A percentile compares a stretch with the other conserved stretches of the same genome.
These are phyloP conservation scores for Rallus crepitans DNA, from an alignment of 2,797 vertebrate species.

Conservation along the genomic window DNA sequence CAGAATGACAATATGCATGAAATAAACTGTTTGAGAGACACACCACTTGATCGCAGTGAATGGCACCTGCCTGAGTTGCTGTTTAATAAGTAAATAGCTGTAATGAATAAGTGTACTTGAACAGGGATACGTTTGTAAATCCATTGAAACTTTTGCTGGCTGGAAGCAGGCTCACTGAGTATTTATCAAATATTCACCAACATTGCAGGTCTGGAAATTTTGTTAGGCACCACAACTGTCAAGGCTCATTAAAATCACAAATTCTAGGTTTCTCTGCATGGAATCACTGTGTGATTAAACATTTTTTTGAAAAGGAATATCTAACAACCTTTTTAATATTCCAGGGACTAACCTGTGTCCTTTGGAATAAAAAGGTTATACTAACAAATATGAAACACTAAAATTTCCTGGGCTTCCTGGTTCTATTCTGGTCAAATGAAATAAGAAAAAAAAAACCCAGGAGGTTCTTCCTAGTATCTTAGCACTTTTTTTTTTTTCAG, in stretches of 20 bases:
- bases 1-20: background rate
- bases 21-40: background rate
- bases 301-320: background rate
- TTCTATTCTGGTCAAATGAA: background rate
- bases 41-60: background rate
- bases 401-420: background rate
- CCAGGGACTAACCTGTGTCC: background rate
- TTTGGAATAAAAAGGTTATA: background rate
- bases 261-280: background rate
- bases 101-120: background rate
- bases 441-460: accelerated
- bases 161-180: background rate
- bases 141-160: background rate
- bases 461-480: background rate
- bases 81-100: background rate
- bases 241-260: background rate
- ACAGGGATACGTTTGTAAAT: background rate
- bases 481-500: background rate
- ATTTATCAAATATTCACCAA: background rate
- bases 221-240: background rate
- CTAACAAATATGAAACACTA: background rate
- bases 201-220: background rate
- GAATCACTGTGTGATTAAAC: background rate
- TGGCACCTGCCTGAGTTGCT: background rate
- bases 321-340: background rate